These are phyloP conservation scores for Omphaloscelis lunosa DNA, from an alignment of 2,888 invertebrate genomes.

Conservation along the genomic window DNA sequence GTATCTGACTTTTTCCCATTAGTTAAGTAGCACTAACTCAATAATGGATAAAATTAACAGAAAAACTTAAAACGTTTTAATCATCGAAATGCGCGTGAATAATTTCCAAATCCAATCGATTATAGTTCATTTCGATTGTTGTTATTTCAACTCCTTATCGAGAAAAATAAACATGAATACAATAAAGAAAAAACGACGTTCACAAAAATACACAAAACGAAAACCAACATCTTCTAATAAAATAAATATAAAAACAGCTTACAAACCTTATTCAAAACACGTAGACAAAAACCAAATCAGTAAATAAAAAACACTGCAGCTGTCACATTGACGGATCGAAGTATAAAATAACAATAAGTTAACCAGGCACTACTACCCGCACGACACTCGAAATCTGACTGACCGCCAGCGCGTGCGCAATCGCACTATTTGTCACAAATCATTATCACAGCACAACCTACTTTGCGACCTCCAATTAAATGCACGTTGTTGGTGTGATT, in stretches of 20 bases:
- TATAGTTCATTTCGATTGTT: constrained; percentile 23
- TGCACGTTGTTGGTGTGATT: constrained; percentile 37
- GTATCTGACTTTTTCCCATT: background rate
- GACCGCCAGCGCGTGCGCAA: constrained; percentile 59
- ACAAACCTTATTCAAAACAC: constrained; percentile 45
- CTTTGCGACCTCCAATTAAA: constrained; percentile 61
- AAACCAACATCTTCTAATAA: background rate
- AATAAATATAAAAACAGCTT: background rate
- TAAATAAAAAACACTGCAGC: constrained; percentile 32
- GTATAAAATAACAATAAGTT: constrained; percentile 20
- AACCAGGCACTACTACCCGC: constrained; percentile 53
- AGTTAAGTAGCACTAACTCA: background rate
- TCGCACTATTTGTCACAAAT: constrained; percentile 60
- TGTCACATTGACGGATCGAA: constrained; percentile 36
- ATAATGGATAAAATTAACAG: background rate
- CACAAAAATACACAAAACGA: background rate
- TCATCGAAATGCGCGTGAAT: constrained; percentile 12
- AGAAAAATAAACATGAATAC: background rate
- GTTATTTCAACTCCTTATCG: constrained; percentile 20
- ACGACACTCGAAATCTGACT: constrained; percentile 63
- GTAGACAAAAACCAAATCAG: background rate
- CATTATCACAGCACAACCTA: constrained; percentile 67
- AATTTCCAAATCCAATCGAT: constrained; percentile 42
- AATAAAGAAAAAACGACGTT: background rate
- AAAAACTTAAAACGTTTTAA: background rate